Evolutionary conservation across 2,888 invertebrate species (phyloP).

Genomic region (Rhingia campestris): DNA sequence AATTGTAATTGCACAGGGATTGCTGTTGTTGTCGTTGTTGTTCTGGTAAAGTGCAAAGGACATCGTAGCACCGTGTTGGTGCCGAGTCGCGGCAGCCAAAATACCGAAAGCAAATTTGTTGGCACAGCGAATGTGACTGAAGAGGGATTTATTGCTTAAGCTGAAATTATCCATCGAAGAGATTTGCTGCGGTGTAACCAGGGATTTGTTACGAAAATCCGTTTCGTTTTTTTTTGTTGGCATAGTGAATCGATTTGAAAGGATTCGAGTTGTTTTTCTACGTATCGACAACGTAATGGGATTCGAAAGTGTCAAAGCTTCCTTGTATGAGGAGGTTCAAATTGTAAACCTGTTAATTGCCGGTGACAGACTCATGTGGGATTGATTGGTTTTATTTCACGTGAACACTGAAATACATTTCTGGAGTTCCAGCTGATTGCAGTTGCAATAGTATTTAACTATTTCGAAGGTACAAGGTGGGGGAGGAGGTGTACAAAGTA

Average conservation of each 20-base stretch:
- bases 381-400: slow-evolving; percentile 31
- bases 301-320: slow-evolving; percentile 11
- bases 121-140: slow-evolving; percentile 33
- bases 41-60: slow-evolving; percentile 35
- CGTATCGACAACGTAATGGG: slow-evolving; percentile 7
- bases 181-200: slow-evolving; percentile 37
- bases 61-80: slow-evolving; percentile 7
- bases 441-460: neutral
- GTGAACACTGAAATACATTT: neutral
- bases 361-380: neutral
- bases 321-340: neutral
- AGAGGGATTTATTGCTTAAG: slow-evolving; percentile 59
- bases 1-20: slow-evolving; percentile 56
- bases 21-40: slow-evolving; percentile 27
- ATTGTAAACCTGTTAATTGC: slow-evolving; percentile 36
- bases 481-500: neutral
- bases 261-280: neutral
- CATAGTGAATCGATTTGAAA: slow-evolving; percentile 17
- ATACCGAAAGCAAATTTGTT: slow-evolving; percentile 43
- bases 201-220: slow-evolving; percentile 42
- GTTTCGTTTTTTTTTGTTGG: slow-evolving; percentile 15
- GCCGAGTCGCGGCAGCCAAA: slow-evolving; percentile 6
- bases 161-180: slow-evolving; percentile 44
- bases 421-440: neutral
- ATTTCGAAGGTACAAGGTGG: neutral